A percentile compares a stretch with the other conserved stretches of the same genome.
phyloP scores from a whole-genome alignment of 2,797 vertebrate genomes.

The Steatocranus sp. region DNA sequence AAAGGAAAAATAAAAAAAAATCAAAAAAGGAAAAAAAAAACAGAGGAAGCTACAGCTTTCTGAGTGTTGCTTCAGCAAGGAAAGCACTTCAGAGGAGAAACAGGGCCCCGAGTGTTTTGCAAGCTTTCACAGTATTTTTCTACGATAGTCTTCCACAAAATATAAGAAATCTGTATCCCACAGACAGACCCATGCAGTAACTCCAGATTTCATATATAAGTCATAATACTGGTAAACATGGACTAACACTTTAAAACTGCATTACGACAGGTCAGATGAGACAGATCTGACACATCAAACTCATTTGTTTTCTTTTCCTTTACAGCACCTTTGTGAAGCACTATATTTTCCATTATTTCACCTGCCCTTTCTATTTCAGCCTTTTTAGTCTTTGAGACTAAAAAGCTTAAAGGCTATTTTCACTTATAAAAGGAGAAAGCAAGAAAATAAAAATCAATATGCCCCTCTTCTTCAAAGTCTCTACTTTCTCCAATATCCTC shows the following conservation, averaged over 20 bases:
- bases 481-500: background rate
- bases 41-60: background rate
- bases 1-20: background rate
- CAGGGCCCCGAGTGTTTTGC: background rate
- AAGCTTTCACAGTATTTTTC: background rate
- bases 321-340: background rate
- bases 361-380: background rate
- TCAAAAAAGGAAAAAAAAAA: background rate
- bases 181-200: background rate
- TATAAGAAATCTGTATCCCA: background rate
- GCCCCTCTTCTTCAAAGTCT: background rate
- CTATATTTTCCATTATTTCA: background rate
- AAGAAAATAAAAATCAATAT: slow-evolving; percentile 35
- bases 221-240: background rate
- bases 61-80: background rate
- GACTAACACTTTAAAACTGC: background rate
- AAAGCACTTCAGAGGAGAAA: background rate
- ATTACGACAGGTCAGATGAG: background rate
- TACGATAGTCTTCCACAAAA: background rate
- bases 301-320: background rate
- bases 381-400: slow-evolving; percentile 11
- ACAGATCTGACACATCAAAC: background rate
- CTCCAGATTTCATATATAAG: background rate
- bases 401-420: background rate
- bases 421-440: background rate